A percentile compares a stretch with the other conserved stretches of the same genome.
These are phyloP conservation scores for Chanos chanos DNA, from an alignment of 2,797 vertebrate species.

Conservation along the genomic window DNA sequence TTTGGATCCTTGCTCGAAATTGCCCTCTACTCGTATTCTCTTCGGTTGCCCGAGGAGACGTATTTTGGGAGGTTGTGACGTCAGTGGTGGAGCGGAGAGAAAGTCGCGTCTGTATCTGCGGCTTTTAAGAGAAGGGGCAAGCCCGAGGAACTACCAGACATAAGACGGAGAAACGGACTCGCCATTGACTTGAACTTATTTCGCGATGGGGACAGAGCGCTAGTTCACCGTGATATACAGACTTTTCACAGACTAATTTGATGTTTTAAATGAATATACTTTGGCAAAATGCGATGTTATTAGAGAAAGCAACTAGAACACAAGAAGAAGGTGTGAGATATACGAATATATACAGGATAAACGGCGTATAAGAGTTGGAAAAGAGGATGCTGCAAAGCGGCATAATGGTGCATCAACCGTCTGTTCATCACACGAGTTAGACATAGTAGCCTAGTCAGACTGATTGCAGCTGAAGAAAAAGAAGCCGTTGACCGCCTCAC, in stretches of 20 bases:
- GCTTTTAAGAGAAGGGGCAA: conserved; percentile 40
- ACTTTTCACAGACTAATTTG: too few relatives aligned
- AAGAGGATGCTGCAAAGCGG: conserved; percentile 45
- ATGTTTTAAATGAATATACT: too few relatives aligned
- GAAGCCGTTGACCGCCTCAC: conserved; percentile 1
- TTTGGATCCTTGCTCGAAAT: conserved; percentile 23
- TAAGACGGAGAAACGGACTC: conserved; percentile 25
- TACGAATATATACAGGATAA: conserved; percentile 13
- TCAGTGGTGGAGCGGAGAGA: conserved; percentile 51
- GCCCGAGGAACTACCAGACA: conserved; percentile 40
- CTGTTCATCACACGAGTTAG: conserved; percentile 54
- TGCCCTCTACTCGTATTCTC: conserved; percentile 13
- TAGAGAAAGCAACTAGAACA: too few relatives aligned
- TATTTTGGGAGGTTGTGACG: conserved; percentile 53
- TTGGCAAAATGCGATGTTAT: too few relatives aligned
- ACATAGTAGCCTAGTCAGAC: conserved; percentile 52
- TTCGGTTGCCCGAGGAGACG: conserved; percentile 24
- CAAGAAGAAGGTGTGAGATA: conserved; percentile 14
- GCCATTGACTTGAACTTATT: conserved; percentile 21
- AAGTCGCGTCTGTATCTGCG: conserved; percentile 44
- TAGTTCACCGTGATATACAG: too few relatives aligned
- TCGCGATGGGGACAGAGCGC: neutral
- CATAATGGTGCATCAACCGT: conserved; percentile 55
- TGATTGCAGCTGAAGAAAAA: conserved; percentile 42
- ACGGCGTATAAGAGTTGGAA: neutral